Percentiles rank a stretch among this genome's conserved stretches.
phyloP scores from a whole-genome alignment of 2,113 vertebrate species.

The Ia io region DNA sequence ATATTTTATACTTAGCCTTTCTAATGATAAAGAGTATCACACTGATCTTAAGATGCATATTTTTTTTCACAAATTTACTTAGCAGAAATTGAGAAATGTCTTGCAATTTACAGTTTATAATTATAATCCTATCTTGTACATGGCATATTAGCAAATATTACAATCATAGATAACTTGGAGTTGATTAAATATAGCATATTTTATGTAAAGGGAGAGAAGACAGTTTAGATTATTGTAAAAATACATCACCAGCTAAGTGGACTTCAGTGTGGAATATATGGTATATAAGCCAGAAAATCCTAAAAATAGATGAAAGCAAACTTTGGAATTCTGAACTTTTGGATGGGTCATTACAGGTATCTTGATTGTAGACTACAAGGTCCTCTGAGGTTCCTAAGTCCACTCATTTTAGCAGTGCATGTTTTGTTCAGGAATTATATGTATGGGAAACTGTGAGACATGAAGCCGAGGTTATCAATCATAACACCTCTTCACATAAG shows the following conservation, averaged over 20 bases:
- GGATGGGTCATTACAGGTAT: not conserved
- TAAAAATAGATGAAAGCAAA: not conserved
- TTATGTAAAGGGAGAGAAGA: not conserved
- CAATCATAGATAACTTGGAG: not conserved
- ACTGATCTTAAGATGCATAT: not conserved
- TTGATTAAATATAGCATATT: not conserved
- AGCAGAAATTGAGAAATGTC: not conserved
- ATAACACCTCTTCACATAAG: not conserved
- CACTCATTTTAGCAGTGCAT: not conserved
- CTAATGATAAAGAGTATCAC: not conserved
- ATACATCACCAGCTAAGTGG: not conserved
- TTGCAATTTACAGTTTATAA: not conserved
- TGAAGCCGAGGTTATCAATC: not conserved
- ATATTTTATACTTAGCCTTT: not conserved
- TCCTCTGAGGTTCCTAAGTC: not conserved
- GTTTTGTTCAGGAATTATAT: not conserved
- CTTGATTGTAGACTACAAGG: not conserved
- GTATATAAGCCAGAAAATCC: not conserved
- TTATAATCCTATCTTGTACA: not conserved
- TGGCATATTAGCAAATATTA: not conserved
- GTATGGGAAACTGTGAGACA: not conserved
- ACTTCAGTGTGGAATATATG: not conserved
- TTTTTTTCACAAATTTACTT: not conserved
- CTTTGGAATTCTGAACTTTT: not conserved
- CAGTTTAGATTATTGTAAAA: not conserved